Evolutionary conservation across 2,888 invertebrate genomes (phyloP), one percentile per base, ranked within the genome.

Genomic region (Ophion slaviceki): DNA sequence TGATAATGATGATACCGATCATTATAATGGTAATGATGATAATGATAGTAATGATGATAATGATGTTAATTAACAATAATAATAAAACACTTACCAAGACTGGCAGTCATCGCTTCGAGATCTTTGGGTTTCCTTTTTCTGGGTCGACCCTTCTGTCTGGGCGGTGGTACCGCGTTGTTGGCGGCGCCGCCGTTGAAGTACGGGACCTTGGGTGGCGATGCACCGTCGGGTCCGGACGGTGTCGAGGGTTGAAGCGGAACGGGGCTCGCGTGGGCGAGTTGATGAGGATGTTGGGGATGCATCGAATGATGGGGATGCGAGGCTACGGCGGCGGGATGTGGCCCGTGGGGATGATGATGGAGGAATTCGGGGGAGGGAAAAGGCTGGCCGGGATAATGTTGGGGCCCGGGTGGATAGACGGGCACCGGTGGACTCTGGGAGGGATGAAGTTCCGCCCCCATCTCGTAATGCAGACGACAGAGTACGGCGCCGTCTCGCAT

Each of bases 101-200:
- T 97, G 77, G 97, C 97, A 77, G 97, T 96, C 96, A 98, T 97
- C 85, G 97, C 96, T 92, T 98, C 98, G 90, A 98, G 96, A 93
- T 98, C 98, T 95, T 98, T 98, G 77, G 97, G 98, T 94, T 98
- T 98, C 95, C 98, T 96, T 95, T 98, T 98, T 93, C 98, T 95
- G 57, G 98, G 98, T 89, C 99, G 95, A 11, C 98, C 98, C 95
- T 99, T 99, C 94, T 98, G 98, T 90, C 98, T 95, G 7, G 98
- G 97, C 89, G 95, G 95, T 40, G 94, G 93, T 6, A 94, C 92
- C 0, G 93, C 89, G 91, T 95, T 92, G 91, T 95, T 96, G 91
- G 95, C 96, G 5, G 91, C 89, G 80, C 95, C 94, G 11, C 96
- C 96, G 90, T 96, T 96, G 93, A 95, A 96, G 93, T 95, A 96